Evolutionary conservation across 1,140 invertebrate genomes (phyloP), one percentile per base, ranked within the genome.

Genomic region (Drosophila erecta): DNA sequence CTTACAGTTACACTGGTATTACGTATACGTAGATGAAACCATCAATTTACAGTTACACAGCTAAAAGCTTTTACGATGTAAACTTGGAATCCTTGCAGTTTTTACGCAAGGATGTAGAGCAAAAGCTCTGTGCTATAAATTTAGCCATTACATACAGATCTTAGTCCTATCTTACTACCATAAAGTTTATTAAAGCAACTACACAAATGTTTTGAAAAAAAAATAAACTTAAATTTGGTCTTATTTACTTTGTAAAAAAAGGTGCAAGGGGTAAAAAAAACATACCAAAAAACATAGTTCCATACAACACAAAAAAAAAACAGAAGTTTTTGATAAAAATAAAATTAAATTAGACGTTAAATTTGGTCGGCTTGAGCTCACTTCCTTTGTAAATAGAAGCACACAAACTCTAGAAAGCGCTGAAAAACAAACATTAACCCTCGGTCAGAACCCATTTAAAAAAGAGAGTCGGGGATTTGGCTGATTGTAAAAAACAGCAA

Each of bases 401-500:
- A 33, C 38, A 40, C 4, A n/a, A 53, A 33, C 49, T 17, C 30
- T 35, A 35, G n/a, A 33, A 22, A 57, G 22, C 14, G 8, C 10
- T n/a, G 27, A 38, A 47, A 66, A 51, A 53, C 47, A 54, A 50
- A 22, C n/a, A 53, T 20, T 22, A 51, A 65, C 75, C 62, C 58
- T 69, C 58, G 61, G 79, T 66, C 57, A 27, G 58, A 33, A 54
- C 49, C 59, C 61, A 47, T 44, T 57, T 22, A 71, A 75, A 57
- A 27, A 57, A 22, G 27, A 2, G 10, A 27, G 65, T 40, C 37
- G 33, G 22, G 60, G 50, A 33, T 17, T 37, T 35, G 38, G 37
- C 11, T 37, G 65, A 22, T 37, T 66, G 60, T 44, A 37, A 33
- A 62, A 80, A 43, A 65, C 60, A 49, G 74, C 65, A 67, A 81